Percentiles rank a stretch among this genome's conserved stretches.
Conservation (phyloP, 2,888 invertebrate genomes). For the Ophion ellenae region DNA sequence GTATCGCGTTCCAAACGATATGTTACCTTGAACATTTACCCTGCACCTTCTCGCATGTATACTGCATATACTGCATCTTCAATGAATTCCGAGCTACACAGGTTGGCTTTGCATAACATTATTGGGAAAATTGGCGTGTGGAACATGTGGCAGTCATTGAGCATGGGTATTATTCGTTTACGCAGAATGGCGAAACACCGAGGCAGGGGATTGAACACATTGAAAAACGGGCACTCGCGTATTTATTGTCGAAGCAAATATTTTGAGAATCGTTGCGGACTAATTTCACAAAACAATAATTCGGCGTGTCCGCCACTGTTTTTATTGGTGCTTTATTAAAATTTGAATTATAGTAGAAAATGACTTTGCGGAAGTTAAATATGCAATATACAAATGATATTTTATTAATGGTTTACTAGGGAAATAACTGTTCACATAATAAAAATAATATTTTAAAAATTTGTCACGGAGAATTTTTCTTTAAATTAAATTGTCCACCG, state of each 20-base stretch:
- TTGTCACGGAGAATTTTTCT: not conserved
- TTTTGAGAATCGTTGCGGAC: not conserved
- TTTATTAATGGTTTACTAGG: not conserved
- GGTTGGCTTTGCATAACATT: not conserved
- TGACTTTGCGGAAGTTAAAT: not conserved
- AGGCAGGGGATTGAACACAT: not conserved
- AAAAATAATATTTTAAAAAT: not conserved
- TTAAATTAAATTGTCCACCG: too few species aligned
- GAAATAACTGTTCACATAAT: not conserved
- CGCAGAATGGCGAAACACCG: not conserved
- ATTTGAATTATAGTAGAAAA: not conserved
- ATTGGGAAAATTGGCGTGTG: not conserved
- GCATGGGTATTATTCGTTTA: not conserved
- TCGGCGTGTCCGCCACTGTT: not conserved
- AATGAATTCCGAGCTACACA: slow-evolving; percentile 6
- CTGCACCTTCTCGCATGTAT: slow-evolving; percentile 9
- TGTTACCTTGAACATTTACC: slow-evolving; percentile 35
- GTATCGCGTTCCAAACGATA: slow-evolving; percentile 69
- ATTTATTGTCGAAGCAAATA: not conserved
- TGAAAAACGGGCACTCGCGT: not conserved
- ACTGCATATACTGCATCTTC: not conserved
- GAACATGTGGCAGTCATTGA: not conserved
- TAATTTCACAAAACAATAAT: not conserved
- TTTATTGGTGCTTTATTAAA: not conserved
- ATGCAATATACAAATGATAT: not conserved